These are phyloP conservation scores for Palythoa grandiflora DNA, from an alignment of 92 coral and sea anemone species.

Conservation along the genomic window DNA sequence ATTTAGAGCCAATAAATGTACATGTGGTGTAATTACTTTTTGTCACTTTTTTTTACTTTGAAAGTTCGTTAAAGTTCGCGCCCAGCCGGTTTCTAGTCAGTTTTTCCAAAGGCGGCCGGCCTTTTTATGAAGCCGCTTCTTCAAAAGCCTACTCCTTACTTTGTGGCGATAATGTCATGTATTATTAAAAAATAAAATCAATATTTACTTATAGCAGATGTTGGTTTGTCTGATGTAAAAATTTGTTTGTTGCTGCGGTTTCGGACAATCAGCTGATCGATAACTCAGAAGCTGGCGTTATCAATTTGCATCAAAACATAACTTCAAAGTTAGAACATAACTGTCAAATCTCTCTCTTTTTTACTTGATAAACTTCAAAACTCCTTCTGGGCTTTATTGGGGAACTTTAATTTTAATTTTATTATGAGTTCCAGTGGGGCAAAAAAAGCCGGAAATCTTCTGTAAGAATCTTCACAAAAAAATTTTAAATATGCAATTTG, in stretches of 20 bases:
- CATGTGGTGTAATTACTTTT: conserved; percentile 21
- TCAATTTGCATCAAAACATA: conserved; percentile 15
- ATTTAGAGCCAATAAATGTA: conserved; percentile 31
- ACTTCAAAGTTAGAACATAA: background rate
- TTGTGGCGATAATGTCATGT: conserved; percentile 33
- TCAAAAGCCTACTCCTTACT: background rate
- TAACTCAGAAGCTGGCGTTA: background rate
- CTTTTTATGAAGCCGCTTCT: background rate
- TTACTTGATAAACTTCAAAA: background rate
- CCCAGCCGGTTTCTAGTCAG: background rate
- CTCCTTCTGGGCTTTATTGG: background rate
- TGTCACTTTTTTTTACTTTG: background rate
- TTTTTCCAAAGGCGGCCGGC: background rate
- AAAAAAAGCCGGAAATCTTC: background rate
- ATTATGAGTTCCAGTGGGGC: background rate
- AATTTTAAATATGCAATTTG: background rate
- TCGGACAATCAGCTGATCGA: background rate
- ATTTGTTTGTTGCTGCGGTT: conserved; percentile 35
- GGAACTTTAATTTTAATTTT: conserved; percentile 3
- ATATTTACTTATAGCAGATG: conserved; percentile 48
- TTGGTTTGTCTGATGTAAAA: conserved; percentile 5
- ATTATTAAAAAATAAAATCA: conserved; percentile 45
- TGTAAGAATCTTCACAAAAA: background rate
- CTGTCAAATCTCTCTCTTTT: background rate
- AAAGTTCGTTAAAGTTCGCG: background rate